These are phyloP conservation scores for Hypothenemus hampei DNA, from an alignment of 1,140 invertebrate species.

Conservation along the genomic window DNA sequence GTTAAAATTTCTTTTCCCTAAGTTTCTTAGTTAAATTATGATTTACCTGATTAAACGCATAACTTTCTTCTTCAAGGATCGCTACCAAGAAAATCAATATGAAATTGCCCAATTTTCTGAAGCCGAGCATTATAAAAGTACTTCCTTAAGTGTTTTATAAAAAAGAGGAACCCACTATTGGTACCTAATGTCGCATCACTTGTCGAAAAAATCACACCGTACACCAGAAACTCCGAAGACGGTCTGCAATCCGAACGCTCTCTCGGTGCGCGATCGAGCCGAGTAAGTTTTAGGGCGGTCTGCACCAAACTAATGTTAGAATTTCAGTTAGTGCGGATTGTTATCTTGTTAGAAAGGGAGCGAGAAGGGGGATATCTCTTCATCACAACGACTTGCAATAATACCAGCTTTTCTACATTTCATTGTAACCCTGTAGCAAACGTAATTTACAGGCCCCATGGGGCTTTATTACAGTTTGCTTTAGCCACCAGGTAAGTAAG, in stretches of 20 bases:
- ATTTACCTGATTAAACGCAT: not conserved
- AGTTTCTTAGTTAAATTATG: not conserved
- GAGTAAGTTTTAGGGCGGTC: not conserved
- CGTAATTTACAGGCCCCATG: not conserved
- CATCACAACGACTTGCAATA: not conserved
- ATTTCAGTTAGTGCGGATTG: not conserved
- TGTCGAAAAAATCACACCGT: conserved; percentile 1
- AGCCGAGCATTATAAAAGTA: not conserved
- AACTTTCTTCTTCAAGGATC: conserved; percentile 4
- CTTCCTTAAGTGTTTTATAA: not conserved
- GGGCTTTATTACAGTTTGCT: not conserved
- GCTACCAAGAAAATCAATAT: not conserved
- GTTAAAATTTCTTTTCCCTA: not conserved
- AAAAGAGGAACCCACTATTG: not conserved
- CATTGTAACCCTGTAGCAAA: not conserved
- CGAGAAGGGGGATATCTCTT: not conserved
- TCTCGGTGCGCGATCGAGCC: not conserved
- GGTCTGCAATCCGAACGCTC: not conserved
- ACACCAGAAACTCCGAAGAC: not conserved
- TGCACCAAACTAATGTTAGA: conserved; percentile 1
- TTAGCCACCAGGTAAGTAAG: not conserved
- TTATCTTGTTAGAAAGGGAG: not conserved
- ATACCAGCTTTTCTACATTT: not conserved
- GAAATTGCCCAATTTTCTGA: not conserved
- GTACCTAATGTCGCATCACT: not conserved